phyloP scores from a whole-genome alignment of 2,888 invertebrate species.

The Andricus curvator region DNA sequence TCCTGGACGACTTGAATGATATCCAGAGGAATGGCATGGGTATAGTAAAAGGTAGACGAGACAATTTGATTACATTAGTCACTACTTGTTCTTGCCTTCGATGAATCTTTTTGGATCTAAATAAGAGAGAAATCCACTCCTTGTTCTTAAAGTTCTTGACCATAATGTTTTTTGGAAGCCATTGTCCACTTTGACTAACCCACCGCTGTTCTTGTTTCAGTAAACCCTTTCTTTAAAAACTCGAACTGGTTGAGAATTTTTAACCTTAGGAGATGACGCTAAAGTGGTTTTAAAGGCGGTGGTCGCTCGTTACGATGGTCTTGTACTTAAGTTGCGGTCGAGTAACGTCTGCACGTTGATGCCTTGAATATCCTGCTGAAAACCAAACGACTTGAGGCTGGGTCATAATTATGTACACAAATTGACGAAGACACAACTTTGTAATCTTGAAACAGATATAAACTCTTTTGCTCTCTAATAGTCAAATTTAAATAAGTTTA shows the following conservation, averaged over 20 bases:
- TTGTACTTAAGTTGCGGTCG: constrained; percentile 14
- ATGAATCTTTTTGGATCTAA: not conserved
- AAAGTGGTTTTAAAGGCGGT: constrained; percentile 34
- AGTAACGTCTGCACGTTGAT: constrained; percentile 19
- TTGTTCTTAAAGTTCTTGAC: no score
- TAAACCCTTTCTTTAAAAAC: constrained; percentile 14
- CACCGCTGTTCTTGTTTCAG: constrained; percentile 2
- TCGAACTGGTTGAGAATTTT: constrained; percentile 21
- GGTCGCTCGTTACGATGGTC: constrained; percentile 29
- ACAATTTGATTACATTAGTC: not conserved
- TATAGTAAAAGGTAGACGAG: no score
- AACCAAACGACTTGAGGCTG: constrained; percentile 6
- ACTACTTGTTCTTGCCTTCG: not conserved
- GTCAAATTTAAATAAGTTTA: not conserved
- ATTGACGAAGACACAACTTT: not conserved
- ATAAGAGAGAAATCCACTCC: not conserved
- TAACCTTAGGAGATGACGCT: constrained; percentile 26
- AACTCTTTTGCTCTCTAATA: not conserved
- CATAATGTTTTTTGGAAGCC: no score
- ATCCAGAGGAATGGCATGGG: no score
- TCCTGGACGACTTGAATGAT: no score
- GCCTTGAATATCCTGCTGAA: constrained; percentile 23
- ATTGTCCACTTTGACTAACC: not conserved
- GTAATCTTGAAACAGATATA: not conserved
- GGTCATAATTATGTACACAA: constrained; percentile 22